These are phyloP conservation scores for Perca schrenkii DNA, from an alignment of 2,113 vertebrate genomes.

Conservation along the genomic window DNA sequence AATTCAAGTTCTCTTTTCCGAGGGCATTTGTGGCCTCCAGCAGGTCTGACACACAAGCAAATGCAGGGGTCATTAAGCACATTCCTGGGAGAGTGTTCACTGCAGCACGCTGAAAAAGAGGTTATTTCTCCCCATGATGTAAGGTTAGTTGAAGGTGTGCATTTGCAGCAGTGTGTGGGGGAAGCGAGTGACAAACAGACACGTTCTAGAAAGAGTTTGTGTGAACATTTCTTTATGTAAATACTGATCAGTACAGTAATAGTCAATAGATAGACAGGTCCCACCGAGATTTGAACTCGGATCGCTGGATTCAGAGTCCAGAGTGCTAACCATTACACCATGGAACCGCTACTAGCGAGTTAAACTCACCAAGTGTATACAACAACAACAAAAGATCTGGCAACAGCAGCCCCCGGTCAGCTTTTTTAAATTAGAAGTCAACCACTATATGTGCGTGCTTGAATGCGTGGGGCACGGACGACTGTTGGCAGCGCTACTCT, in stretches of 20 bases:
- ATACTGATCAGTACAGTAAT: too few species aligned
- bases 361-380: too few species aligned
- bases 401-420: too few species aligned
- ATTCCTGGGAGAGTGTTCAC: conserved; percentile 48
- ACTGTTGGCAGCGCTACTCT: conserved; percentile 3
- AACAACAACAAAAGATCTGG: too few species aligned
- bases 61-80: conserved; percentile 63
- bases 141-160: conserved; percentile 25
- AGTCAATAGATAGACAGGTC: conserved; percentile 12
- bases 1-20: conserved; percentile 17
- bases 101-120: conserved; percentile 37
- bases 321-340: conserved; percentile 84
- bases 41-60: conserved; percentile 36
- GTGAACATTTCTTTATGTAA: not conserved
- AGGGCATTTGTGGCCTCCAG: conserved; percentile 53
- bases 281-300: conserved; percentile 85
- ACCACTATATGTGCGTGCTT: not conserved
- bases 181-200: not conserved
- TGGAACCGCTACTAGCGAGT: conserved; percentile 31
- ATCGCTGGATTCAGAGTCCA: conserved; percentile 87
- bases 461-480: not conserved
- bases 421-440: not conserved
- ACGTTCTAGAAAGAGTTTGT: not conserved
- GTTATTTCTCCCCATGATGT: conserved; percentile 8
- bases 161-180: not conserved